phyloP scores from a whole-genome alignment of 2,113 vertebrate genomes.

The Nicator chloris region DNA sequence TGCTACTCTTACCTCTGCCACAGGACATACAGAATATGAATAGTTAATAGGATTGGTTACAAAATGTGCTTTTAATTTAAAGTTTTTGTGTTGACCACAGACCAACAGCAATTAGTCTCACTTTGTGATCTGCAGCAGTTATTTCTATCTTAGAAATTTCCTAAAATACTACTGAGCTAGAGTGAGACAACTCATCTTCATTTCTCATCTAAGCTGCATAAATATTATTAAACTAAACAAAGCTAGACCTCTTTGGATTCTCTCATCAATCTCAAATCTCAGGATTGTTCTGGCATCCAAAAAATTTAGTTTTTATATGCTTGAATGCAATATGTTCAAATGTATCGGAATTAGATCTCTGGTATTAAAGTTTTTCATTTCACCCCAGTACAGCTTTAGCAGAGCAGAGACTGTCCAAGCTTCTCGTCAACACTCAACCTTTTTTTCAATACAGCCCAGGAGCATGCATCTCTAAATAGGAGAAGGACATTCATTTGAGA shows the following conservation, averaged over 20 bases:
- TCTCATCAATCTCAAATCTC: background rate
- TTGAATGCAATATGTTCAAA: background rate
- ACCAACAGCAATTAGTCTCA: background rate
- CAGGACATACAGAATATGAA: background rate
- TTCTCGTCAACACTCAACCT: background rate
- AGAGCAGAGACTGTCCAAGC: background rate
- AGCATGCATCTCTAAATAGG: fast-evolving
- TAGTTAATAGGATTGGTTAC: background rate
- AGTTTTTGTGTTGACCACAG: background rate
- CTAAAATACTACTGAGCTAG: background rate
- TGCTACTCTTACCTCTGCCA: background rate
- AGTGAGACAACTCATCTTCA: background rate
- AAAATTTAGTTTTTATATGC: background rate
- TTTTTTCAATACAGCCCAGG: background rate
- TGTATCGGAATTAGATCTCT: background rate
- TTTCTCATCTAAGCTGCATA: background rate
- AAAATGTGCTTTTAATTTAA: background rate
- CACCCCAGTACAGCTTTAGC: background rate
- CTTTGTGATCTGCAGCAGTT: background rate
- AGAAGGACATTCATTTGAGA: background rate
- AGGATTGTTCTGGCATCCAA: background rate
- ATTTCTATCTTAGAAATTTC: conserved; percentile 4
- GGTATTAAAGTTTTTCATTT: background rate
- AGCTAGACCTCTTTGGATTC: background rate
- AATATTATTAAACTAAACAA: conserved; percentile 8